Conservation (phyloP, 53 echinoderm and acorn worm genomes). For the Hippasteria phrygiana region DNA sequence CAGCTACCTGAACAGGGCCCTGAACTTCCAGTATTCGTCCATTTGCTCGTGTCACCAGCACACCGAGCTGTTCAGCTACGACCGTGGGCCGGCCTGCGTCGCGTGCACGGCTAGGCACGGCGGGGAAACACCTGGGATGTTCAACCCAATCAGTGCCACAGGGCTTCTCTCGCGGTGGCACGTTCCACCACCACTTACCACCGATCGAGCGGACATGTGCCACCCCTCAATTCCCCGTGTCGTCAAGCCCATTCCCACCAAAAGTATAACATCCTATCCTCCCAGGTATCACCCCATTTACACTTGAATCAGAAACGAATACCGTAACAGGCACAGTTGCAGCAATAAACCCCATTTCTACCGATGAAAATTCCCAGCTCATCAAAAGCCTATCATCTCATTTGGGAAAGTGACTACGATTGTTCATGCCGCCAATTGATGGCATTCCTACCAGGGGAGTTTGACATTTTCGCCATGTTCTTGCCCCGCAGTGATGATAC, state of each 20-base stretch:
- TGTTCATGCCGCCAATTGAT: slow-evolving; percentile 60
- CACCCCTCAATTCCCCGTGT: slow-evolving; percentile 68
- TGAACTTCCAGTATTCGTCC: slow-evolving; percentile 45
- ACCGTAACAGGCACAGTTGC: not conserved
- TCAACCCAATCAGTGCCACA: slow-evolving; percentile 52
- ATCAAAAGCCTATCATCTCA: slow-evolving; percentile 83
- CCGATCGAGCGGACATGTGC: slow-evolving; percentile 53
- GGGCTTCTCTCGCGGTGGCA: slow-evolving; percentile 67
- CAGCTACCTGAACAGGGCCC: slow-evolving; percentile 24
- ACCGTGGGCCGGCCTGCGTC: slow-evolving; percentile 27
- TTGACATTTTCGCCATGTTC: slow-evolving; percentile 65
- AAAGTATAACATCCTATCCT: slow-evolving; percentile 82
- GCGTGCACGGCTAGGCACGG: slow-evolving; percentile 48
- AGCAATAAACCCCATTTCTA: slow-evolving; percentile 39
- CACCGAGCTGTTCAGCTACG: slow-evolving; percentile 37
- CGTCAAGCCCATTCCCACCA: slow-evolving; percentile 89
- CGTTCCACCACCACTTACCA: slow-evolving; percentile 34
- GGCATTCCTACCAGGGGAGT: slow-evolving; percentile 66
- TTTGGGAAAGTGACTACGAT: slow-evolving; percentile 66
- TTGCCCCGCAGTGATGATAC: slow-evolving; percentile 58
- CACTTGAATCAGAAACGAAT: slow-evolving; percentile 50
- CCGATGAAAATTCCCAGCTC: slow-evolving; percentile 63
- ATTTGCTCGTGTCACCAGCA: slow-evolving; percentile 61
- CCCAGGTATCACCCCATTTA: slow-evolving; percentile 87
- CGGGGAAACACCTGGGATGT: slow-evolving; percentile 15